Conservation (phyloP, 1,140 invertebrate genomes). For the Argopecten irradians region DNA sequence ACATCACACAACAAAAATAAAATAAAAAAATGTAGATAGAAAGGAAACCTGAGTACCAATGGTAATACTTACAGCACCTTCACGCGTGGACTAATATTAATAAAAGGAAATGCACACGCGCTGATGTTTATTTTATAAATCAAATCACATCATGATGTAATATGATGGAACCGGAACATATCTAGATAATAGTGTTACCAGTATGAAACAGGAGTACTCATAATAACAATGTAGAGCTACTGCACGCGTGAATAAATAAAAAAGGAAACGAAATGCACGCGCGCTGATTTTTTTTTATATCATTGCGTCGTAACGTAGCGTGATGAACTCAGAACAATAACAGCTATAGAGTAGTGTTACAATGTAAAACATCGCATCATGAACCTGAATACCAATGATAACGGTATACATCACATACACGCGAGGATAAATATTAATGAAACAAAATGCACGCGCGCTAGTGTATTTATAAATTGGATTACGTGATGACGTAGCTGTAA, state of each 20-base stretch:
- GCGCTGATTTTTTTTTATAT: background rate
- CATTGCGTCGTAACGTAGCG: too few relatives aligned
- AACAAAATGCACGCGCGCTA: background rate
- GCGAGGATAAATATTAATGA: background rate
- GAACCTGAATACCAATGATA: too few relatives aligned
- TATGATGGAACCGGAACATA: too few relatives aligned
- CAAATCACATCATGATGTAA: too few relatives aligned
- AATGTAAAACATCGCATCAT: too few relatives aligned
- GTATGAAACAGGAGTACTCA: background rate
- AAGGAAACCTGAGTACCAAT: background rate
- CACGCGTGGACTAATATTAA: too few relatives aligned
- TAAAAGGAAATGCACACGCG: too few relatives aligned
- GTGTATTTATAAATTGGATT: background rate
- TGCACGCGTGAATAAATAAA: background rate
- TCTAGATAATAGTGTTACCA: too few relatives aligned
- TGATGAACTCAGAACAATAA: too few relatives aligned
- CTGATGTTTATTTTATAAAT: too few relatives aligned
- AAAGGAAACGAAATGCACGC: background rate
- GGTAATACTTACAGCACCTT: too few relatives aligned
- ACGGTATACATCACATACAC: background rate
- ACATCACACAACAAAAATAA: background rate
- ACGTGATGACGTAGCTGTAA: background rate
- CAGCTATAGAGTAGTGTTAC: too few relatives aligned
- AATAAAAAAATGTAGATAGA: background rate
- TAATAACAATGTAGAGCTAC: background rate